Conservation (phyloP, 2,888 invertebrate species). For the Doris montereyensis region DNA sequence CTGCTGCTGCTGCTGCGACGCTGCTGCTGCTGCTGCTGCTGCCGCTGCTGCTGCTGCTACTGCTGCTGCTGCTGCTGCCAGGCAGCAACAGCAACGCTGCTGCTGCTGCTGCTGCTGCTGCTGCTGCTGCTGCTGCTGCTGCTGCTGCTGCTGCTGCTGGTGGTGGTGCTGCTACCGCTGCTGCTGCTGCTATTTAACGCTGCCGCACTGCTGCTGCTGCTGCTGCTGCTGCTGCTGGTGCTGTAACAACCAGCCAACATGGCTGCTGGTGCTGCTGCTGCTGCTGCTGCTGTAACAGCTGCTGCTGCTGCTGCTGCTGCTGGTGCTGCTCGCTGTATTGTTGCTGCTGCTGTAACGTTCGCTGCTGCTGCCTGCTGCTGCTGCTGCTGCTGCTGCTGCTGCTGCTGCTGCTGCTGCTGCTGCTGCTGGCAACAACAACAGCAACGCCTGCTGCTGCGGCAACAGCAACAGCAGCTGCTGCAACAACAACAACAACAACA, state of each 20-base stretch:
- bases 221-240: background rate
- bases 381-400: background rate
- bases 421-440: background rate
- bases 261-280: background rate
- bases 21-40: background rate
- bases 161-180: too few species aligned
- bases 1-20: background rate
- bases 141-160: too few species aligned
- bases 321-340: too few species aligned
- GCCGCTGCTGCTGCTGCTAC: background rate
- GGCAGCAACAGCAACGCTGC: background rate
- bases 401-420: background rate
- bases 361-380: background rate
- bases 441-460: background rate
- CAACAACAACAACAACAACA: background rate
- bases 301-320: too few species aligned
- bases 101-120: too few species aligned
- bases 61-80: background rate
- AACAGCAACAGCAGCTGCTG: background rate
- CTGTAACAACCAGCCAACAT: background rate
- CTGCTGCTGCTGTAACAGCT: background rate
- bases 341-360: too few species aligned
- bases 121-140: too few species aligned
- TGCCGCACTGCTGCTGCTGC: background rate
- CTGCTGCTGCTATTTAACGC: too few species aligned